Base-by-base conservation (phyloP, 1,140 invertebrate genomes). In the Scaptomyza hsui region DNA sequence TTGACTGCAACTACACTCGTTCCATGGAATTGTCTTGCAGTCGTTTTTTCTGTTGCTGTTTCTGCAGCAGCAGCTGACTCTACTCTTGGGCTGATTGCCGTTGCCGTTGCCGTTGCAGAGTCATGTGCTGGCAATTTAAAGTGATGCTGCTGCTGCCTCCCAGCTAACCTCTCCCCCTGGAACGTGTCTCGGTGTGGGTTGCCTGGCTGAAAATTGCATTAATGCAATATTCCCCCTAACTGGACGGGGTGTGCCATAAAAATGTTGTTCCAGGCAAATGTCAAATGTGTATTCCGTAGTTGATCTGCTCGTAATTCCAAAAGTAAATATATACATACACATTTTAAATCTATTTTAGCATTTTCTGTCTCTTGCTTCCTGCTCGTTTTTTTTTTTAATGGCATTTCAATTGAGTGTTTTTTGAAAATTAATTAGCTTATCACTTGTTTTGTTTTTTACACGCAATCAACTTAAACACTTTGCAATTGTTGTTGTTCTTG, bases 161-260 rank as follows among this genome's bases (percentile, higher is more conserved):
- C 48, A 52, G 21, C 57, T 49, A 59, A 53, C 56, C 42, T 19
- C 52, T n/a, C 10, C 55, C 26, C 48, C 55, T 65, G 72, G 72
- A 79, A 83, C 80, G 79, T 83, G 79, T 65, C 45, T 24, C 69
- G 51, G 55, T 71, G 75, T 71, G 71, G 61, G 70, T 72, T 60
- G 60, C 39, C 39, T 72, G 79, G 79, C 78, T 29, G 26, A 68
- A 82, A 82, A 83, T 85, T 85, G 80, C 79, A 83, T 83, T 83
- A 83, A 79, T 75, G 80, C 72, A 68, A 63, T 80, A 59, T 59
- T 82, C 60, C 55, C 24, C 55, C 56, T 29, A 61, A 55, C 39
- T 55, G 49, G n/a, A 29, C 26, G 10, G 32, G 32, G 56, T 24
- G 51, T 44, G 42, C 64, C 19, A 44, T 19, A 82, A 73, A 63